Conservation (phyloP, 2,888 invertebrate species). For the Gastrophysa polygoni region DNA sequence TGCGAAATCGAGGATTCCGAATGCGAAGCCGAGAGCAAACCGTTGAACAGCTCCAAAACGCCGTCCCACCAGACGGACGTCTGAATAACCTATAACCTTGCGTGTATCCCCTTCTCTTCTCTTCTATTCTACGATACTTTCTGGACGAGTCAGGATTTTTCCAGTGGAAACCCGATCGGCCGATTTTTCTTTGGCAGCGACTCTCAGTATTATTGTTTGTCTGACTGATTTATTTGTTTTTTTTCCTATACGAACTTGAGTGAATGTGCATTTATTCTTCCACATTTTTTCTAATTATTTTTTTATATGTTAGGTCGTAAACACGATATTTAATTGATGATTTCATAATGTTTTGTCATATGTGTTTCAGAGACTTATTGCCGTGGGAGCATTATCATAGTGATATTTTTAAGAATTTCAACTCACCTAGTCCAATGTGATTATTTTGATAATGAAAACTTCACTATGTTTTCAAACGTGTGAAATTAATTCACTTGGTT, state of each 20-base stretch:
- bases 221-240: background rate
- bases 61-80: constrained; percentile 58
- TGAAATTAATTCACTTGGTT: too few relatives aligned
- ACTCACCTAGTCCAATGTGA: background rate
- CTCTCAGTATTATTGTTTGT: background rate
- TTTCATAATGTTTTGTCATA: background rate
- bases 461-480: too few relatives aligned
- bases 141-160: too few relatives aligned
- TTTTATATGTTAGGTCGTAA: background rate
- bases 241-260: background rate
- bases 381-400: background rate
- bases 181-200: background rate
- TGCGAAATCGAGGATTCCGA: constrained; percentile 94
- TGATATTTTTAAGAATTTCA: background rate
- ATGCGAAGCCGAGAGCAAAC: constrained; percentile 64
- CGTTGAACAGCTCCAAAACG: constrained; percentile 53
- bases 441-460: too few relatives aligned
- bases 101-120: too few relatives aligned
- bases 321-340: background rate
- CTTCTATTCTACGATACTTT: too few relatives aligned
- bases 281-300: background rate
- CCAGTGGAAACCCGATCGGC: too few relatives aligned
- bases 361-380: background rate
- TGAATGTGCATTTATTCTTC: background rate
- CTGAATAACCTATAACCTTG: constrained; percentile 44